Evolutionary conservation across 1,140 invertebrate genomes (phyloP).

Genomic region (Drosophila pallidifrons): DNA sequence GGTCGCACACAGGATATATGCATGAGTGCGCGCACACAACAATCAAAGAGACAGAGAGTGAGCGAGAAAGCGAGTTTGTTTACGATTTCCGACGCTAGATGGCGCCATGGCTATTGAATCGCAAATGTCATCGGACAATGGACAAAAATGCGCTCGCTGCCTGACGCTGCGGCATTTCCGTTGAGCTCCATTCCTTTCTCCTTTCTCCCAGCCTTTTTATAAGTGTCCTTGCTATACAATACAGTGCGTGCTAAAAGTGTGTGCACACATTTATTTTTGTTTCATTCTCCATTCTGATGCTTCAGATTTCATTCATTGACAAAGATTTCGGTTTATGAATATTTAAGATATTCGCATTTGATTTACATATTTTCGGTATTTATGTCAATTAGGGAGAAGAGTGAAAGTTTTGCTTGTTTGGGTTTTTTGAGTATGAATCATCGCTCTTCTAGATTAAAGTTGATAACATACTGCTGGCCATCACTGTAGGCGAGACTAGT

Average conservation of each 20-base stretch:
- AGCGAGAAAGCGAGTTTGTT: conserved; percentile 16
- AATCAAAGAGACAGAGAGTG: background rate
- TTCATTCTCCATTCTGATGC: too few relatives aligned
- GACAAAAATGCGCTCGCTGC: conserved; percentile 33
- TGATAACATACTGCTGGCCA: conserved; percentile 13
- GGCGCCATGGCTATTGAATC: conserved; percentile 40
- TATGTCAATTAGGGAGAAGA: background rate
- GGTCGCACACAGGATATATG: conserved; percentile 52
- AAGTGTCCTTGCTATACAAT: background rate
- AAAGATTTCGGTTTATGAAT: background rate
- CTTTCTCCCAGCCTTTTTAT: background rate
- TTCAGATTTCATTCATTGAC: too few relatives aligned
- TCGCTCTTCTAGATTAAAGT: background rate
- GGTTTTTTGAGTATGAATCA: background rate
- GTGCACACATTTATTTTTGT: background rate
- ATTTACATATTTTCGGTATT: too few relatives aligned
- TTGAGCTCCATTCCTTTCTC: conserved; percentile 2
- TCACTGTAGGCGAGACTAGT: conserved; percentile 22
- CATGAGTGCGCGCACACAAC: conserved; percentile 57
- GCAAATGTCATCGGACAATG: conserved; percentile 40
- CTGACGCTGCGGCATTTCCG: conserved; percentile 51
- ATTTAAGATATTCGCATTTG: background rate
- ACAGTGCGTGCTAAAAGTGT: conserved; percentile 2
- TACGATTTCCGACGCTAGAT: conserved; percentile 64
- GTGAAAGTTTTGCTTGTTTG: background rate